phyloP scores from a whole-genome alignment of 2,888 invertebrate species.

The Cryptus viduatorius region DNA sequence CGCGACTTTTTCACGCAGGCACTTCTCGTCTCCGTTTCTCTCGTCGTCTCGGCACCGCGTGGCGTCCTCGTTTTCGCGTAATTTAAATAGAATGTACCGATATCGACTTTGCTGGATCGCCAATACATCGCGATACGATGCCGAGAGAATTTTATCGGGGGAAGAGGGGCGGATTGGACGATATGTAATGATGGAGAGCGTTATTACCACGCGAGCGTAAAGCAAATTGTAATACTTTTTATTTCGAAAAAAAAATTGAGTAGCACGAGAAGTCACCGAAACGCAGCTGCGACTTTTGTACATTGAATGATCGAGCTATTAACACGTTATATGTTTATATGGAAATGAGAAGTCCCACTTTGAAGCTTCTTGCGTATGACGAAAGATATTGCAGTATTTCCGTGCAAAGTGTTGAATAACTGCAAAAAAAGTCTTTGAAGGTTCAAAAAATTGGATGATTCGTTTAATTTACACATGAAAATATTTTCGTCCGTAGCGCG shows the following conservation, averaged over 20 bases:
- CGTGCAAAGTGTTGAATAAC: background rate
- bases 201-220: conserved; percentile 13
- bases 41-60: background rate
- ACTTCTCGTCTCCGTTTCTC: background rate
- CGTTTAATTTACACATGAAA: background rate
- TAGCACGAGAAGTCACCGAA: background rate
- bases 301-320: background rate
- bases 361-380: background rate
- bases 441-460: background rate
- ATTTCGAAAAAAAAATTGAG: background rate
- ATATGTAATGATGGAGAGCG: conserved; percentile 6
- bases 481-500: background rate
- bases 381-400: background rate
- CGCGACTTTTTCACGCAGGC: conserved; percentile 11
- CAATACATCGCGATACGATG: conserved; percentile 13
- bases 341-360: background rate
- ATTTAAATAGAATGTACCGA: conserved; percentile 6
- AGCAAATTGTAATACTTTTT: conserved; percentile 17
- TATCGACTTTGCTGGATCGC: conserved; percentile 3
- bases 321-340: background rate
- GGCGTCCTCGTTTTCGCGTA: background rate
- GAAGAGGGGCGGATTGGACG: background rate
- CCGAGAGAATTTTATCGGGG: background rate
- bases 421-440: background rate
- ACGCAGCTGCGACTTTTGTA: background rate